Percentiles rank a stretch among this genome's conserved stretches.
These are phyloP conservation scores for Abrostola triplasia DNA, from an alignment of 2,888 invertebrate species.

Conservation along the genomic window DNA sequence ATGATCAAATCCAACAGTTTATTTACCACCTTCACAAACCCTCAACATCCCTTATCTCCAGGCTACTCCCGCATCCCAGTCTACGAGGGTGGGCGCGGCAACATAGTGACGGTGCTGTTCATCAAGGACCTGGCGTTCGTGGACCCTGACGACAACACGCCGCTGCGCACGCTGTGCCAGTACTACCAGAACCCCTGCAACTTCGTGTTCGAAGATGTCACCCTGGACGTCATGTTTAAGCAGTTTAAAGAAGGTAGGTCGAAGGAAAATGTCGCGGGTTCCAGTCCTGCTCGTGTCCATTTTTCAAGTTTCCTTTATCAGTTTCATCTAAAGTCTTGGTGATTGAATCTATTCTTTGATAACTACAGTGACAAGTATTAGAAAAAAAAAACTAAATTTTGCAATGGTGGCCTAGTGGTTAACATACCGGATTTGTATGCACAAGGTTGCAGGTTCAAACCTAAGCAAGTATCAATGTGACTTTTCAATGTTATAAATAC, in stretches of 20 bases:
- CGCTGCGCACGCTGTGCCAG: conserved; percentile 96
- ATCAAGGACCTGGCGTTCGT: conserved; percentile 99
- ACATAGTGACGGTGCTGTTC: conserved; percentile 97
- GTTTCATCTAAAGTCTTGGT: no score
- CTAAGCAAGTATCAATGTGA: no score
- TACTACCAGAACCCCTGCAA: conserved; percentile 99
- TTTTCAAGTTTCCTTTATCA: no score
- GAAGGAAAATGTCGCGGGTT: no score
- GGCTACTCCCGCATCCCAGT: conserved; percentile 99
- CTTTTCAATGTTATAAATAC: no score
- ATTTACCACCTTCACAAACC: not conserved
- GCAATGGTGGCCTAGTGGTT: no score
- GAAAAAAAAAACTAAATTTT: no score
- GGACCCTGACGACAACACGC: conserved; percentile 99
- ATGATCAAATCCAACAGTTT: not conserved
- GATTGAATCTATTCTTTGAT: no score
- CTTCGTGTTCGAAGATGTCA: conserved; percentile 98
- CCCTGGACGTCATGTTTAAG: conserved; percentile 97
- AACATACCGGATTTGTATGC: no score
- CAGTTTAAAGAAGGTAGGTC: conserved; percentile 97
- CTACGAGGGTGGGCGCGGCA: conserved; percentile 94
- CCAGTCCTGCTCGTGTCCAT: no score
- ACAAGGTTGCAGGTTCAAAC: no score
- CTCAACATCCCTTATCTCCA: conserved; percentile 59
- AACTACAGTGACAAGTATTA: no score